Conservation (phyloP, 2,113 vertebrate species). For the Ceyx cyanopectus region DNA sequence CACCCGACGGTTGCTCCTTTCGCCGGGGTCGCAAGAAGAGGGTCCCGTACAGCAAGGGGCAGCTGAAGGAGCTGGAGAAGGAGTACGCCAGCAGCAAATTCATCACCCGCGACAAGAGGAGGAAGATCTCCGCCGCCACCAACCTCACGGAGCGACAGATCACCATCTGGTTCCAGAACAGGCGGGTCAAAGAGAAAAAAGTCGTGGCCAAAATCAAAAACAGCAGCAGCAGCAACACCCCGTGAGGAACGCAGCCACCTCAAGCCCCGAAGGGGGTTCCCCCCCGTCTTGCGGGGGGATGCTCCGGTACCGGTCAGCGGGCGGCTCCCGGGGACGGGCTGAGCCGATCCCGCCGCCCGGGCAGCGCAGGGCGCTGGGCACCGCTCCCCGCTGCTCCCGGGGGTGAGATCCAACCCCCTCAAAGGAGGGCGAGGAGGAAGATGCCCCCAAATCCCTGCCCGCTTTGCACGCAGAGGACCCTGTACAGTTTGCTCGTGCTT, state of each 20-base stretch:
- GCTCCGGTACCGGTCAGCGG: background rate
- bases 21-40: constrained; percentile 93
- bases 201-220: constrained; percentile 91
- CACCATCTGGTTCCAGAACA: constrained; percentile 98
- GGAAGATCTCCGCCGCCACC: constrained; percentile 90
- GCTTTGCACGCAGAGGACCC: background rate
- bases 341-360: background rate
- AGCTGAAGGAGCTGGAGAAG: constrained; percentile 93
- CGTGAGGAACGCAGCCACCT: constrained; percentile 51
- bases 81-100: constrained; percentile 93
- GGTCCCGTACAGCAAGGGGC: constrained; percentile 93
- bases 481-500: background rate
- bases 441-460: background rate
- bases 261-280: background rate
- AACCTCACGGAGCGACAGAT: constrained; percentile 93
- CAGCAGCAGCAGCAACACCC: constrained; percentile 66
- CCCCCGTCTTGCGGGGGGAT: background rate
- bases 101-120: constrained; percentile 96
- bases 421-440: background rate
- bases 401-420: background rate
- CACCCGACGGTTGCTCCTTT: constrained; percentile 86
- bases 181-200: constrained; percentile 95
- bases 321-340: background rate
- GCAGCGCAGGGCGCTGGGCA: background rate
- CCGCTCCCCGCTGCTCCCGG: background rate